Evolutionary conservation across 1,140 invertebrate genomes (phyloP), one percentile per base, ranked within the genome.

Genomic region (Cyphomyrmex costatus): DNA sequence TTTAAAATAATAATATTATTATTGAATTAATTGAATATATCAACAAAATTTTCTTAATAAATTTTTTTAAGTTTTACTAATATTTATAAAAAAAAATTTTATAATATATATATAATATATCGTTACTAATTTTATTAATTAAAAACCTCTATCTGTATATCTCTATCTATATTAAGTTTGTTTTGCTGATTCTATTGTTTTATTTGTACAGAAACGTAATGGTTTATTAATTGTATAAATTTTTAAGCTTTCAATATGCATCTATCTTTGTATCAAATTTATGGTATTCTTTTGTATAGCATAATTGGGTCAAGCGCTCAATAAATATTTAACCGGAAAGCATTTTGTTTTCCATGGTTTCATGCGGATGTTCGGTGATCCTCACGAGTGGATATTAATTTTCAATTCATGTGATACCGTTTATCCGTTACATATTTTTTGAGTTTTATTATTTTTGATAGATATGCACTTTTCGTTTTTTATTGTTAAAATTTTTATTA

Each of bases 221-320:
- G 27, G 2, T 24, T 53, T 33, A 21, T 36, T n/a, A n/a, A 33
- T 42, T 24, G 27, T 53, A 51, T 89, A 73, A 89, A 91, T 88
- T 83, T 90, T 92, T 86, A 90, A 66, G 30, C 76, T 61, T 84
- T 88, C 86, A 91, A 90, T 91, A 88, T 58, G 70, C 12, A n/a
- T 12, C 77, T 46, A 83, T 85, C 61, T 77, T 42, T 36, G 66
- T 49, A 68, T 71, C 36, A 80, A 89, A 92, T 90, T 92, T 88
- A 87, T 88, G 76, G 53, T 88, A 92, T 91, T 89, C 87, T 87
- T 86, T 90, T 89, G 85, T 86, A 58, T 21, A 5, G 6, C 24
- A 87, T 91, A 89, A 91, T 91, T 89, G 80, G 89, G 86, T 88
- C 89, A 92, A 92, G 76, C 86, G 88, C 68, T 89, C 87, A 86